Base-by-base conservation (phyloP, 2,113 vertebrate species). In the Rhinoderma darwinii region DNA sequence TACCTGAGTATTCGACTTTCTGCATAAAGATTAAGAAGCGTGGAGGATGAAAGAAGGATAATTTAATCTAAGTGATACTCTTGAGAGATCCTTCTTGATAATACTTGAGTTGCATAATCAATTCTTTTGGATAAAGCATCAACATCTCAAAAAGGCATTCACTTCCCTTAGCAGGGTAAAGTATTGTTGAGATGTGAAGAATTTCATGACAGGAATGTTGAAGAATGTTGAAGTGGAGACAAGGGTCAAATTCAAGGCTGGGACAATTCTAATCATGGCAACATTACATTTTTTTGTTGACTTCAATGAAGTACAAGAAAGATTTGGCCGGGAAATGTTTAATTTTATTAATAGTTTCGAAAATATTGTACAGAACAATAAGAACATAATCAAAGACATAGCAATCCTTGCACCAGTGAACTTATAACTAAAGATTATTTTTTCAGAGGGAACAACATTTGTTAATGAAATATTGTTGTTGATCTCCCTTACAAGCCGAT, bases 1-100 rank as follows among this genome's bases (percentile, higher is more conserved):
- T 77, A 59, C 68, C 56, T 86, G 5, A 88, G 89, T 88, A 84
- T 59, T 1, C 5, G 82, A 39, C 17, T 14, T 84, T 88, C 89
- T 89, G 35, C 86, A 44, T 37, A 84, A 15, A 25, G 84, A 88
- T 88, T 89, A 89, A 86, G 84, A 89, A 87, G 27, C 76, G n/a
- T 83, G 22, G 88, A 90, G 70, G 41, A 88, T 72, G 44, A 88
- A 83, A 35, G 70, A 11, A 75, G 8, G 89, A 88, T 72, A 47
- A 84, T 76, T 84, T 84, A 77, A 84, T 84, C 83, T 76, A 84
- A 77, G 83, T 84, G 83, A 84, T 84, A 61, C 83, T 84, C 82
- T 73, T 75, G 47, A 84, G 50, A 84, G 83, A 84, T 84, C 83
- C 41, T 75, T 74, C 83, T 84, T 75, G 82, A 83, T 72, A 75